A percentile compares a stretch with the other conserved stretches of the same genome.
Conservation (phyloP, 2,888 invertebrate genomes). For the Andrena hattorfiana region DNA sequence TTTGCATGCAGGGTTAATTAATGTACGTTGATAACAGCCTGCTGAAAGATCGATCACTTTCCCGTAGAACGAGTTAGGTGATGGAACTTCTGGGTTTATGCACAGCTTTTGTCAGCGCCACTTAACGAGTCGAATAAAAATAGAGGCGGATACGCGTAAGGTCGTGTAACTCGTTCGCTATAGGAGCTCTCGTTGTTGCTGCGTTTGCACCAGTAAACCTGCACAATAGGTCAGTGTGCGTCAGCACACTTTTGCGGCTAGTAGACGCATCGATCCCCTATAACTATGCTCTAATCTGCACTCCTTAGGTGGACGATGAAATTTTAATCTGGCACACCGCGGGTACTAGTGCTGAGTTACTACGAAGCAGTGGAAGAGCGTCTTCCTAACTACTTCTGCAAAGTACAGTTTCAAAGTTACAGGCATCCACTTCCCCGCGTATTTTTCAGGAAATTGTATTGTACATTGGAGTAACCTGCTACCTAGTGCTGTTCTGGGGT, state of each 20-base stretch:
- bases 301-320: conserved; percentile 29
- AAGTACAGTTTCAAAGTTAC: conserved; percentile 23
- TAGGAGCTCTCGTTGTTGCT: conserved; percentile 6
- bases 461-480: background rate
- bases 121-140: conserved; percentile 39
- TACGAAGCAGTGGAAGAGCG: conserved; percentile 10
- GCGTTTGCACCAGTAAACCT: conserved; percentile 13
- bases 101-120: conserved; percentile 43
- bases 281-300: conserved; percentile 8
- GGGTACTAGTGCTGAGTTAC: background rate
- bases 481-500: background rate
- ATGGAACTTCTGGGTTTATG: conserved; percentile 21
- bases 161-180: conserved; percentile 31
- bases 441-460: background rate
- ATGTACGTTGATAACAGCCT: conserved; percentile 21
- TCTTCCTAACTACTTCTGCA: background rate
- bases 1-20: conserved; percentile 40
- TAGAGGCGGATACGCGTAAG: conserved; percentile 27
- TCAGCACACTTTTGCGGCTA: conserved; percentile 42
- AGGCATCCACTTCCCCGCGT: background rate
- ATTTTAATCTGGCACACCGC: conserved; percentile 25
- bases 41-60: conserved; percentile 14
- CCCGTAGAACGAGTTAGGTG: conserved; percentile 1
- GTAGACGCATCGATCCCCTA: conserved; percentile 46
- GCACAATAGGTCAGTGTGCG: conserved; percentile 2